Conservation (phyloP, 2,888 invertebrate species). For the Beris morrisii region DNA sequence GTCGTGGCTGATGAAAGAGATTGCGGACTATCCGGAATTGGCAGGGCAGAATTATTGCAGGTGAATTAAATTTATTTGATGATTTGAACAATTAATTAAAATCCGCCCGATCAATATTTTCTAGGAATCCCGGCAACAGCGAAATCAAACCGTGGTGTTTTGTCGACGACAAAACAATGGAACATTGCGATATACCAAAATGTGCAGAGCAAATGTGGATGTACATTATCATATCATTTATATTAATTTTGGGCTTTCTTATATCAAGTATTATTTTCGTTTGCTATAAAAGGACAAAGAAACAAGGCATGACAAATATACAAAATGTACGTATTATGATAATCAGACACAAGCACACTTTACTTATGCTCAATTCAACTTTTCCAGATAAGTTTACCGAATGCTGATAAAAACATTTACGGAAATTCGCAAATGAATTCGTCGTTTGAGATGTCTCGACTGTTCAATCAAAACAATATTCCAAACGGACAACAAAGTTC, state of each 20-base stretch:
- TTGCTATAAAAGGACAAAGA: conserved; percentile 64
- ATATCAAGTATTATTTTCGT: conserved; percentile 63
- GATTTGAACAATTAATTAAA: neutral
- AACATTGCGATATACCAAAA: conserved; percentile 83
- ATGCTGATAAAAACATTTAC: conserved; percentile 79
- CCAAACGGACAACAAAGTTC: conserved; percentile 57
- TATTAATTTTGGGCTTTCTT: conserved; percentile 59
- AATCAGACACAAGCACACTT: neutral
- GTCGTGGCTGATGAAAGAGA: conserved; percentile 77
- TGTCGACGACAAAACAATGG: conserved; percentile 68
- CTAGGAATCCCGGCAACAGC: conserved; percentile 82
- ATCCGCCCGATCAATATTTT: neutral
- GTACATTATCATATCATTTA: conserved; percentile 71
- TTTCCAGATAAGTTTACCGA: conserved; percentile 65
- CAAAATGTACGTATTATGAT: conserved; percentile 59
- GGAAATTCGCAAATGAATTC: conserved; percentile 76
- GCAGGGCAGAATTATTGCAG: conserved; percentile 83
- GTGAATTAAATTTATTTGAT: conserved; percentile 40
- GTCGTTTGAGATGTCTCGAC: conserved; percentile 82
- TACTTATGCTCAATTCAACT: neutral
- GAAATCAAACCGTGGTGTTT: conserved; percentile 90
- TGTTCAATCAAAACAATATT: conserved; percentile 58
- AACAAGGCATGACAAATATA: conserved; percentile 64
- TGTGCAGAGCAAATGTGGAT: conserved; percentile 86
- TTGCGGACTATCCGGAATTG: conserved; percentile 80